Base-by-base conservation (phyloP, 1,140 invertebrate genomes). In the Melipona quadrifasciata region DNA sequence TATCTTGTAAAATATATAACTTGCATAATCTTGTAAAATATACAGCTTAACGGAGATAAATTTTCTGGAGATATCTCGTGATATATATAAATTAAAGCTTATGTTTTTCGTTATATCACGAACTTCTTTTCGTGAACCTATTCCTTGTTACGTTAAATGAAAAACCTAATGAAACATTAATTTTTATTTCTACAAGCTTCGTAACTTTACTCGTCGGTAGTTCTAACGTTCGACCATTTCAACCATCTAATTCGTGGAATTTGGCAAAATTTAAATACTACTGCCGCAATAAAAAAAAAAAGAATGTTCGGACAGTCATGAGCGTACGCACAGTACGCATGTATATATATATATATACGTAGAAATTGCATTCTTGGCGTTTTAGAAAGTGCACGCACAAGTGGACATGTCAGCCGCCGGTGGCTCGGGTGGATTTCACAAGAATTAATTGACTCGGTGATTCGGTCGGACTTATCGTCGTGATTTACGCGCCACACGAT, bases 301-400 rank as follows among this genome's bases (percentile, higher is more conserved):
- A 2, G 6, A 47, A 6, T 27, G 27, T 8, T 16, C 64, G 24
- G 16, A 31, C 27, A n/a, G n/a, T 65, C 27, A 17, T n/a, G 58
- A 61, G 58, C 5, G 58, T 61, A 34, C 65, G 17, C 16, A 27
- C 68, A 2, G 21, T 47, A 8, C 34, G 2, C n/a, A n/a, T n/a
- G n/a, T n/a, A n/a, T n/a, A n/a, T 39, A 16, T 39, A 10, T 39
- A 1, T 39, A 39, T 12, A 21, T n/a, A 34, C 75, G 67, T 87
- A 89, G 31, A 82, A 90, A 87, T 87, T 88, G 90, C 87, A 84
- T 91, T 89, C 86, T 61, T 61, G 47, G 47, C 17, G 58, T 57
- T 89, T 89, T 89, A 89, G 87, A 89, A 89, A 89, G 87, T 82
- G 77, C 61, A 85, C 77, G 65, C 51, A 39, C 57, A 57, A 64